Evolutionary conservation across 2,888 invertebrate species (phyloP).

Genomic region (Tolmerus cingulatus): DNA sequence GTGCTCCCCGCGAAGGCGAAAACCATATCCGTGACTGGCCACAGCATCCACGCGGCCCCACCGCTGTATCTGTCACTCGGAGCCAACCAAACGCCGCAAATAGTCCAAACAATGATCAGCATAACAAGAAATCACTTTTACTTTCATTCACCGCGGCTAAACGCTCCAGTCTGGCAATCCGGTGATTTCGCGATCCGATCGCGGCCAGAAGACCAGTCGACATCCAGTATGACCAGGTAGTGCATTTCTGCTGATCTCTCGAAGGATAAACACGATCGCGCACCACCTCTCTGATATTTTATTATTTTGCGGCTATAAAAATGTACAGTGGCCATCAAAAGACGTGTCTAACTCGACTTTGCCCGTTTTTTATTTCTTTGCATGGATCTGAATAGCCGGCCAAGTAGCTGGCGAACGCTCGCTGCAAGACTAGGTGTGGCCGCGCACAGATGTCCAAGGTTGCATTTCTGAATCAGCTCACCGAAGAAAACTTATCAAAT

Average conservation of each 20-base stretch:
- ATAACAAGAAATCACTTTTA: conserved; percentile 34
- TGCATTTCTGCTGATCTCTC: conserved; percentile 29
- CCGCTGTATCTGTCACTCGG: background rate
- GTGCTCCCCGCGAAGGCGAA: conserved; percentile 23
- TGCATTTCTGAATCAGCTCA: conserved; percentile 28
- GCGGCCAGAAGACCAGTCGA: conserved; percentile 29
- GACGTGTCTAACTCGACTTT: conserved; percentile 41
- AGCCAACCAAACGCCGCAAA: conserved; percentile 12
- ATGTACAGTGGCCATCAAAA: conserved; percentile 40
- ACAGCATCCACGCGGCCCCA: background rate
- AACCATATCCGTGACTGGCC: conserved; percentile 32
- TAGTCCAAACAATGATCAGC: conserved; percentile 37
- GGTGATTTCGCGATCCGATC: conserved; percentile 24
- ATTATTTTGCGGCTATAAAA: conserved; percentile 34
- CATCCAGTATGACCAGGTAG: conserved; percentile 38
- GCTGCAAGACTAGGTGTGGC: conserved; percentile 39
- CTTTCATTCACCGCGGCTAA: conserved; percentile 19
- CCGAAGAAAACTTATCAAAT: conserved; percentile 34
- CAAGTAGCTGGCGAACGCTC: conserved; percentile 31
- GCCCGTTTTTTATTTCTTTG: background rate
- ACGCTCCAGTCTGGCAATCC: conserved; percentile 20
- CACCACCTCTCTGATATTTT: conserved; percentile 37
- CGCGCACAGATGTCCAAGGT: conserved; percentile 39
- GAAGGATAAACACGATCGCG: conserved; percentile 37
- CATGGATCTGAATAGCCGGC: conserved; percentile 20